Conservation (phyloP, 2,113 vertebrate species). For the Gymnarchus niloticus region DNA sequence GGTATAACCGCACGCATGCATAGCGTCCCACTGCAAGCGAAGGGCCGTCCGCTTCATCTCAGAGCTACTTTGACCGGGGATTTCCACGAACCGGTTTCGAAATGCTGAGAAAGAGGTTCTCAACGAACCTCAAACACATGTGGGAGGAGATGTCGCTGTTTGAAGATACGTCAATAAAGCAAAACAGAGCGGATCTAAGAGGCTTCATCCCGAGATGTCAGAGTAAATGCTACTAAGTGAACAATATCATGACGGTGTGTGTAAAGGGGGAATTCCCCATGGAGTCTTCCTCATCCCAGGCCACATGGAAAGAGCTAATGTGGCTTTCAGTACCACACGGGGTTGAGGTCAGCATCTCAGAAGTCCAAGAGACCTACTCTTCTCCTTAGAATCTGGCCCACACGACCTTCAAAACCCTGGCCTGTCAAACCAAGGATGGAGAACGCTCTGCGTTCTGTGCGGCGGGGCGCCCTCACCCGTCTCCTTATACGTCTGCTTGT, state of each 20-base stretch:
- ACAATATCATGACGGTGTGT: neutral
- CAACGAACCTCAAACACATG: neutral
- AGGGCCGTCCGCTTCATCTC: neutral
- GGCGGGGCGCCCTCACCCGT: slow-evolving; percentile 64
- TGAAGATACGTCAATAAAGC: neutral
- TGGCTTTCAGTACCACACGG: neutral
- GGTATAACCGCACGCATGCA: neutral
- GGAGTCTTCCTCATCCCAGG: neutral
- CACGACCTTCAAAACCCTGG: neutral
- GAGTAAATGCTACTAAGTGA: neutral
- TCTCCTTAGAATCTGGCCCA: neutral
- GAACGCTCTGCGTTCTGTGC: neutral
- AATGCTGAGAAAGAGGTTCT: neutral
- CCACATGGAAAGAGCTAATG: neutral
- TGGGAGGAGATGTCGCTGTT: neutral
- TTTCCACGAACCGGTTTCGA: neutral
- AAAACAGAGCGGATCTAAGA: neutral
- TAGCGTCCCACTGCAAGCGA: neutral
- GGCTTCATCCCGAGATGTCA: neutral
- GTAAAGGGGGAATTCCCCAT: neutral
- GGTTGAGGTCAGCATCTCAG: neutral
- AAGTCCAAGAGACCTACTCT: neutral
- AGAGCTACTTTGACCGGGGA: neutral
- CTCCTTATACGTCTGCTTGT: slow-evolving; percentile 87
- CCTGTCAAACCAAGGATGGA: neutral